A percentile compares a stretch with the other conserved stretches of the same genome.
Conservation (phyloP, 2,888 invertebrate genomes). For the Drosophila quinaria region DNA sequence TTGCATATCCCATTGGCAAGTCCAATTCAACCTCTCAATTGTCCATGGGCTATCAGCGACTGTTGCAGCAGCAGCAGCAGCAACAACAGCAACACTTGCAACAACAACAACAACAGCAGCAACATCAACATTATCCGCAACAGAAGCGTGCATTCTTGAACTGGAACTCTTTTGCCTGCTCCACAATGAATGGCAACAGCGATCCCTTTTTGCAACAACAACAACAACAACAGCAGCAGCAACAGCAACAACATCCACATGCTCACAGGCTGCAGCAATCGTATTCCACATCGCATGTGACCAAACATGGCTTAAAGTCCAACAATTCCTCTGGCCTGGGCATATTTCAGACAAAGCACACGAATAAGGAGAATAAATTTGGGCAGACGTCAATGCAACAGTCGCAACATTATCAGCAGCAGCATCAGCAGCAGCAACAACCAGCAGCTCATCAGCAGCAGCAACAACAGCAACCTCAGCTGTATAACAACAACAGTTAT, state of each 20-base stretch:
- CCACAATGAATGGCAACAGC: constrained; percentile 76
- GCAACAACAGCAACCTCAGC: constrained; percentile 38
- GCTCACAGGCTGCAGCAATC: constrained; percentile 74
- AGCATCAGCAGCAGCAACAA: constrained; percentile 39
- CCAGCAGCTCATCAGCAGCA: constrained; percentile 40
- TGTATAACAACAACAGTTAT: constrained; percentile 69
- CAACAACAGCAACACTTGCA: constrained; percentile 59
- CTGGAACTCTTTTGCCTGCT: constrained; percentile 84
- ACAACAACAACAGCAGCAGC: constrained; percentile 65
- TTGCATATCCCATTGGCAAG: constrained; percentile 82
- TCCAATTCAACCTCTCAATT: constrained; percentile 85
- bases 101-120: constrained; percentile 61
- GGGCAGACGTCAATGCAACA: constrained; percentile 40
- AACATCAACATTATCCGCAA: constrained; percentile 76
- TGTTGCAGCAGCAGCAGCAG: constrained; percentile 75
- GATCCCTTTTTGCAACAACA: constrained; percentile 79
- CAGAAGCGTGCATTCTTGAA: constrained; percentile 84
- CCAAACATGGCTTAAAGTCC: constrained; percentile 69
- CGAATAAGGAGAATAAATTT: constrained; percentile 83
- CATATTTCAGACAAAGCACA: constrained; percentile 73
- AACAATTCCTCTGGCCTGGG: constrained; percentile 52
- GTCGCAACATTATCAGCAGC: constrained; percentile 34
- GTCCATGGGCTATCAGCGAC: constrained; percentile 79
- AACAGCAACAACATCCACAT: constrained; percentile 65
- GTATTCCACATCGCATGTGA: constrained; percentile 74